phyloP scores from a whole-genome alignment of 2,888 invertebrate species.

The Tinea trinotella region DNA sequence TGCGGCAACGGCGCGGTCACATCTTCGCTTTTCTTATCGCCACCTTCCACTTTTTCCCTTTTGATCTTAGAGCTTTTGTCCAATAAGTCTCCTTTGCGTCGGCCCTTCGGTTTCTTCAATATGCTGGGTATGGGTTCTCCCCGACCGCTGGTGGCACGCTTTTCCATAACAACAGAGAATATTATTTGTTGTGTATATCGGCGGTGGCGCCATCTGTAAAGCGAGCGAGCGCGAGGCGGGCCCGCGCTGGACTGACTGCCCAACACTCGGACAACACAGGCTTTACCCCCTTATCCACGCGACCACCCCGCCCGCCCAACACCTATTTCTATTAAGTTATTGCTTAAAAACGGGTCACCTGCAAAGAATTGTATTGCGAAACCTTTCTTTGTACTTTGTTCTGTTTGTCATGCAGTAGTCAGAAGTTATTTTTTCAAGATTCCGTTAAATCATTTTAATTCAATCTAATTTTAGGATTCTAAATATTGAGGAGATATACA shows the following conservation, averaged over 20 bases:
- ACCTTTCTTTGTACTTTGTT: not conserved
- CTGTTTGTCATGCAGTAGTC: no score
- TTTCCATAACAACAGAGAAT: constrained; percentile 7
- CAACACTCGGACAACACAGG: constrained; percentile 11
- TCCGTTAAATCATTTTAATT: no score
- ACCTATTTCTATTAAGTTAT: constrained; percentile 44
- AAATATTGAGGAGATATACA: no score
- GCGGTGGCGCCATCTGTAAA: constrained; percentile 21
- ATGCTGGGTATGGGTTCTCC: constrained; percentile 64
- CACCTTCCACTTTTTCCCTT: constrained; percentile 51
- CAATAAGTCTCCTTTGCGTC: constrained; percentile 51
- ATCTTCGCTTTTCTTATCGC: constrained; percentile 43
- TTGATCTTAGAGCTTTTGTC: constrained; percentile 63
- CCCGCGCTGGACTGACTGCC: constrained; percentile 27
- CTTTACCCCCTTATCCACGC: no score
- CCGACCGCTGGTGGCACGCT: constrained; percentile 43
- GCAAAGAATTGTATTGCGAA: not conserved
- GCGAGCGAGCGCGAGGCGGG: constrained; percentile 66
- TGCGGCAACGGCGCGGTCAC: constrained; percentile 63
- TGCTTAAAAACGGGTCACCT: constrained; percentile 57
- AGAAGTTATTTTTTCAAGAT: no score
- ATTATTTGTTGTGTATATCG: not conserved
- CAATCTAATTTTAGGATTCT: no score
- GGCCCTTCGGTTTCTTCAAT: constrained; percentile 55
- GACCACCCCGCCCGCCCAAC: constrained; percentile 29